These are phyloP conservation scores for Parazoanthus atlanticus DNA, from an alignment of 92 coral and sea anemone species.

Conservation along the genomic window DNA sequence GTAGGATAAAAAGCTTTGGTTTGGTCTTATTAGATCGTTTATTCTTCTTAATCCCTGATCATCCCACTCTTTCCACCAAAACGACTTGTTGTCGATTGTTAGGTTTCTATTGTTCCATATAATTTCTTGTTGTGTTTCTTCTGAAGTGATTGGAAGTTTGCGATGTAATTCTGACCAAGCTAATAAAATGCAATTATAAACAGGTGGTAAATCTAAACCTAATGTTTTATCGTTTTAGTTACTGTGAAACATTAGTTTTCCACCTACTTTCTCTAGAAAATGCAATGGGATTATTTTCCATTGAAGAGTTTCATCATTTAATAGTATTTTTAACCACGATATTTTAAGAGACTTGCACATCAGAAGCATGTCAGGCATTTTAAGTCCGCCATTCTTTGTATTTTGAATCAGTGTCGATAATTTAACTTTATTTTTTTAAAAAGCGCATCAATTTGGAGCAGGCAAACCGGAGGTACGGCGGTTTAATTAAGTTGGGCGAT, in stretches of 20 bases:
- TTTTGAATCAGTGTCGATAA: neutral
- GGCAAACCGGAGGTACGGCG: too few relatives aligned
- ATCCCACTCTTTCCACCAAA: too few relatives aligned
- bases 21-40: too few relatives aligned
- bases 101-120: neutral
- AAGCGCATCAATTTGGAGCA: too few relatives aligned
- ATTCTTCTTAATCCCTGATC: too few relatives aligned
- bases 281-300: neutral
- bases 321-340: neutral
- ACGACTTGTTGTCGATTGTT: neutral
- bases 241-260: neutral
- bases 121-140: neutral
- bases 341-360: neutral
- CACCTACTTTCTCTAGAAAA: neutral
- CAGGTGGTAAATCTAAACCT: neutral
- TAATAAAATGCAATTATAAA: neutral
- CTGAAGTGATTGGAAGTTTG: neutral
- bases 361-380: neutral
- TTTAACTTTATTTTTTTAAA: too few relatives aligned
- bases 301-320: neutral
- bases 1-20: neutral
- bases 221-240: neutral
- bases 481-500: too few relatives aligned
- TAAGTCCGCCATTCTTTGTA: neutral
- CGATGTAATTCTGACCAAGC: neutral